These are phyloP conservation scores for Drosophila subsilvestris DNA, from an alignment of 2,888 invertebrate species.

Conservation along the genomic window DNA sequence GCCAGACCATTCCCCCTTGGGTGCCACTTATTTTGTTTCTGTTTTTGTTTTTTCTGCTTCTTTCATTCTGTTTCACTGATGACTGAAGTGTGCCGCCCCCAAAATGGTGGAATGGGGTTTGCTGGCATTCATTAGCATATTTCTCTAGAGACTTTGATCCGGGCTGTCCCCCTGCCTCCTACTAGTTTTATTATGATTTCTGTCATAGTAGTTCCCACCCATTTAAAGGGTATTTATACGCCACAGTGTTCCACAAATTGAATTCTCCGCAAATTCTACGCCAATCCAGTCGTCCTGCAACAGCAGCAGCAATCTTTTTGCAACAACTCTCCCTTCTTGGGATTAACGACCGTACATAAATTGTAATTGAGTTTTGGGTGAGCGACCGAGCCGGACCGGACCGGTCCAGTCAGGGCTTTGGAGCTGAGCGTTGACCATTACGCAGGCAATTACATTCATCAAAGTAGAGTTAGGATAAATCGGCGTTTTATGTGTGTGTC, in stretches of 20 bases:
- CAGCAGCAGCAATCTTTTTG: not conserved
- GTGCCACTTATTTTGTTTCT: conserved; percentile 71
- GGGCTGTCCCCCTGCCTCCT: not conserved
- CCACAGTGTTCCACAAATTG: conserved; percentile 58
- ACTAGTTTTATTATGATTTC: conserved; percentile 69
- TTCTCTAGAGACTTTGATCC: conserved; percentile 61
- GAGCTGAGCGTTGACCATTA: not conserved
- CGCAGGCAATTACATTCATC: conserved; percentile 16
- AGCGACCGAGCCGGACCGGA: not conserved
- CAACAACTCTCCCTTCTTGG: not conserved
- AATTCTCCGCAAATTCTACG: conserved; percentile 52
- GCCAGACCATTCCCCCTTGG: conserved; percentile 50
- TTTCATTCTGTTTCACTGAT: conserved; percentile 29
- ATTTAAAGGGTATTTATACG: conserved; percentile 66
- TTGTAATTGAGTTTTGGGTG: conserved; percentile 31
- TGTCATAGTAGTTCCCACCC: conserved; percentile 43
- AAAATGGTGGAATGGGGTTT: not conserved
- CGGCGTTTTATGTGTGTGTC: not conserved
- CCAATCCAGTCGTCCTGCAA: not conserved
- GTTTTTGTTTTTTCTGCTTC: conserved; percentile 43
- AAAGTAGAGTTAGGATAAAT: not conserved
- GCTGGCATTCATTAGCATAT: conserved; percentile 75
- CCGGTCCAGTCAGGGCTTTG: not conserved
- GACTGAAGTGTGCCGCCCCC: conserved; percentile 18
- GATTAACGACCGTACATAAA: conserved; percentile 34